Base-by-base conservation (phyloP, 2,888 invertebrate species). In the Cheilosia scutellata region DNA sequence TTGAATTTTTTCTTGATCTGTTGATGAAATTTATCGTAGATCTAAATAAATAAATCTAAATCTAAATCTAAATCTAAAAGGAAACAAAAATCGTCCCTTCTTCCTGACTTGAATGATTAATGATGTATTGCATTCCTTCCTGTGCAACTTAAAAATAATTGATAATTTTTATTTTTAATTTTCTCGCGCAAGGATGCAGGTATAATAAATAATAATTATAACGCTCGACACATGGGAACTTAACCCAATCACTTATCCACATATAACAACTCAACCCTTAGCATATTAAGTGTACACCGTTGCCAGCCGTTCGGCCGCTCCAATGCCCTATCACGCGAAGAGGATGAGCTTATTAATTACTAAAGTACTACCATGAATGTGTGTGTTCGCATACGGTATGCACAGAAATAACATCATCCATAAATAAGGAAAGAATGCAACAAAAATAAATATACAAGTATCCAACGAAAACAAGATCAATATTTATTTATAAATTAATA, bases 231-330 rank as follows among this genome's bases (percentile, higher is more conserved):
- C 9, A 83, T 79, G 57, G 51, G 37, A 55, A 60, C 13, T 79
- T 74, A 83, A 74, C 51, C 66, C 57, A 78, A 83, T 83, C 66
- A 83, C 78, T 83, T 83, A 72, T 83, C 55, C 60, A 78, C 47
- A 33, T 42, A 37, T 11, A 3, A 58, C 25, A 70, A 16, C 57
- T 37, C 44, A 6, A 16, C 27, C 33, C 11, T 20, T 33, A 20
- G 4, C 25, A 40, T 13, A 29, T 55, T 42, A 55, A 42, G 65
- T 65, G 13, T 29, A 55, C 16, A 57, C 16, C 20, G 9, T 57
- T 9, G 20, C 20, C 20, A 11, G 20, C 31, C 16, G 2, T 13
- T 55, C 55, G 3, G 31, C 33, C 33, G 31, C 55, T 42, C 40
- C 20, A 25, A 13, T 11, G 31, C 2, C 11, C 31, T 16, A 4